These are phyloP conservation scores for Paramormyrops hopkinsi DNA, from an alignment of 2,797 vertebrate genomes.

Conservation along the genomic window DNA sequence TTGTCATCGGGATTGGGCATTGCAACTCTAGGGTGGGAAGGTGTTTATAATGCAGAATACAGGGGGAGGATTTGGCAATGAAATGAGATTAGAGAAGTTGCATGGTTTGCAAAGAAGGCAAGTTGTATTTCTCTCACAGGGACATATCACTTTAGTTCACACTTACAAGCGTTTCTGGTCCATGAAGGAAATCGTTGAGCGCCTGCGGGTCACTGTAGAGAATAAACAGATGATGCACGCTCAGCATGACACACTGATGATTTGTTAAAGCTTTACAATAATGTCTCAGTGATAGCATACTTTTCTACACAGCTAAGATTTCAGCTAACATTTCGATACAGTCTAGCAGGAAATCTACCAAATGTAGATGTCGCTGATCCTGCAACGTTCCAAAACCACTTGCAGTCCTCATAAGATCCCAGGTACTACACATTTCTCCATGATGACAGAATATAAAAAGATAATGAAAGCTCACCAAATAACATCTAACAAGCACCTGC, in stretches of 20 bases:
- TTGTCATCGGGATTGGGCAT: background rate
- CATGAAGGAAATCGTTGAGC: constrained; percentile 95
- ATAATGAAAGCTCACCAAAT: constrained; percentile 79
- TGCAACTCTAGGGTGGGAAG: background rate
- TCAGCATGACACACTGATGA: background rate
- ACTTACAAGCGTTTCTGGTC: constrained; percentile 87
- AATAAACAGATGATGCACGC: constrained; percentile 6
- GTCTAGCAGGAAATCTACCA: background rate
- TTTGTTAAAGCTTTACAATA: background rate
- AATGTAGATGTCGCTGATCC: background rate
- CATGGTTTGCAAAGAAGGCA: background rate
- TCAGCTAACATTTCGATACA: background rate
- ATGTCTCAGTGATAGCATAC: background rate
- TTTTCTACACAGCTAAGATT: background rate
- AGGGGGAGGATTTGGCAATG: background rate
- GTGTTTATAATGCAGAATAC: background rate
- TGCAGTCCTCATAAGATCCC: background rate
- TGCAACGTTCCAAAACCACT: background rate
- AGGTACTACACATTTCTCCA: background rate
- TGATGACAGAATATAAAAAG: background rate
- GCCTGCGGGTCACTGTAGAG: constrained; percentile 86
- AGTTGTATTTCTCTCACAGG: background rate
- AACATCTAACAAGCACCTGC: constrained; percentile 98
- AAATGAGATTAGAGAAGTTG: background rate
- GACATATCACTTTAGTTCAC: background rate